phyloP scores from a whole-genome alignment of 2,888 invertebrate species.

The Amphimallon solstitiale region DNA sequence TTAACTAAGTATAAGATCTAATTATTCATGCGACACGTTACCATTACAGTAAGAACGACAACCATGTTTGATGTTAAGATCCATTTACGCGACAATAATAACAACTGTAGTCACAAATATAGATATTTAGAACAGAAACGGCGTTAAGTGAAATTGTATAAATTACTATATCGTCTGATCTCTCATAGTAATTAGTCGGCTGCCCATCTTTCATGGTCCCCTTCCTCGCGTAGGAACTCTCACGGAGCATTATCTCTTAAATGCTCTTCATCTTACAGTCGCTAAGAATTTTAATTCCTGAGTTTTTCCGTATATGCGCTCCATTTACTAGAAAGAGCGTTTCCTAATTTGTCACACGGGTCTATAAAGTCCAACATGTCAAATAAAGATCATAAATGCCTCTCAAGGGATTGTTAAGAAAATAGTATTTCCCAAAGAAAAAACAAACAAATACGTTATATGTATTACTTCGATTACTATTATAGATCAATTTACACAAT shows the following conservation, averaged over 20 bases:
- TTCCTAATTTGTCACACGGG: background rate
- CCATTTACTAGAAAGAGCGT: slow-evolving; percentile 55
- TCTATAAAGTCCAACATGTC: too few relatives aligned
- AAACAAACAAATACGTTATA: background rate
- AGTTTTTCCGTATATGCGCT: slow-evolving; percentile 57
- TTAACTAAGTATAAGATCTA: too few relatives aligned
- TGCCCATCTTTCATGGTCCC: slow-evolving; percentile 1
- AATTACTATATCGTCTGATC: slow-evolving; percentile 2
- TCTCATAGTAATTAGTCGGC: slow-evolving; percentile 9
- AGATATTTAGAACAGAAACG: slow-evolving; percentile 22
- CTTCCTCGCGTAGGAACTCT: slow-evolving; percentile 1
- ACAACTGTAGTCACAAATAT: background rate
- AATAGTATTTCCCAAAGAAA: slow-evolving; percentile 35
- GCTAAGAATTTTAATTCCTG: slow-evolving; percentile 61
- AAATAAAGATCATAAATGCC: too few relatives aligned
- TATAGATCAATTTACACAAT: too few relatives aligned
- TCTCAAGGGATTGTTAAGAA: too few relatives aligned
- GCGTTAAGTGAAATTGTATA: slow-evolving; percentile 14
- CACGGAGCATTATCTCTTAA: slow-evolving; percentile 38
- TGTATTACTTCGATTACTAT: too few relatives aligned
- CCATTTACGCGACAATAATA: background rate
- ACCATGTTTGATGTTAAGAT: slow-evolving; percentile 7
- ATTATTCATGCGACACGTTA: too few relatives aligned
- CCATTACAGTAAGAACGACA: background rate
- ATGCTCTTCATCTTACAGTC: slow-evolving; percentile 56